Evolutionary conservation across 2,113 vertebrate genomes (phyloP).

Genomic region (Lepisosteus osseus): DNA sequence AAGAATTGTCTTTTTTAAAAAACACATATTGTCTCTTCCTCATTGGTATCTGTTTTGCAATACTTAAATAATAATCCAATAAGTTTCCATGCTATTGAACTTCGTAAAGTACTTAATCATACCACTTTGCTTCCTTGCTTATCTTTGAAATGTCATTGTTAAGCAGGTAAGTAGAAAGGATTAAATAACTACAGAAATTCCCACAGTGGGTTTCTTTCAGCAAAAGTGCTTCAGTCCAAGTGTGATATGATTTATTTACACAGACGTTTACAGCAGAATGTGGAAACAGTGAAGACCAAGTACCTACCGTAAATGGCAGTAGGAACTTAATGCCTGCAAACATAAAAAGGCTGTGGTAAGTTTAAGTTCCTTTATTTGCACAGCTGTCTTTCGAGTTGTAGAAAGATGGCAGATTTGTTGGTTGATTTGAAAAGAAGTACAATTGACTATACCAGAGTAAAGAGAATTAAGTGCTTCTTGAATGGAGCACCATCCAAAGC

Average conservation of each 20-base stretch:
- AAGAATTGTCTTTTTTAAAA: too few relatives aligned
- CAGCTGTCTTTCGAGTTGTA: conserved; percentile 32
- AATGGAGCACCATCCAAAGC: background rate
- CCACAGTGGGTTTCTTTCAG: conserved; percentile 23
- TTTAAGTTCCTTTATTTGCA: conserved; percentile 27
- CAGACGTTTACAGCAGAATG: background rate
- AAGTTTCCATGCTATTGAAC: too few relatives aligned
- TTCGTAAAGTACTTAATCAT: too few relatives aligned
- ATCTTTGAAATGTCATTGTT: too few relatives aligned
- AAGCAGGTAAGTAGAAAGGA: too few relatives aligned
- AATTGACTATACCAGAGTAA: conserved; percentile 7
- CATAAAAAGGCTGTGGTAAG: background rate
- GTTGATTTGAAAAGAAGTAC: conserved; percentile 16
- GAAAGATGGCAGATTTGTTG: conserved; percentile 21
- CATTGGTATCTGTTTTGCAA: too few relatives aligned
- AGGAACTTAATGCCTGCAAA: conserved; percentile 18
- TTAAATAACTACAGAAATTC: conserved; percentile 27
- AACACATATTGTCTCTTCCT: too few relatives aligned
- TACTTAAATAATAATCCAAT: too few relatives aligned
- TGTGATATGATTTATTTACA: conserved; percentile 12
- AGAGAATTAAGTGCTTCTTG: conserved; percentile 11
- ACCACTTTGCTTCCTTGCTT: too few relatives aligned
- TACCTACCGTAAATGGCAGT: conserved; percentile 25
- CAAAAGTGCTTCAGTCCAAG: conserved; percentile 23
- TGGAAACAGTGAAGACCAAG: conserved; percentile 6